Base-by-base conservation (phyloP, 2,888 invertebrate species). In the Chrysomela aeneicollis region DNA sequence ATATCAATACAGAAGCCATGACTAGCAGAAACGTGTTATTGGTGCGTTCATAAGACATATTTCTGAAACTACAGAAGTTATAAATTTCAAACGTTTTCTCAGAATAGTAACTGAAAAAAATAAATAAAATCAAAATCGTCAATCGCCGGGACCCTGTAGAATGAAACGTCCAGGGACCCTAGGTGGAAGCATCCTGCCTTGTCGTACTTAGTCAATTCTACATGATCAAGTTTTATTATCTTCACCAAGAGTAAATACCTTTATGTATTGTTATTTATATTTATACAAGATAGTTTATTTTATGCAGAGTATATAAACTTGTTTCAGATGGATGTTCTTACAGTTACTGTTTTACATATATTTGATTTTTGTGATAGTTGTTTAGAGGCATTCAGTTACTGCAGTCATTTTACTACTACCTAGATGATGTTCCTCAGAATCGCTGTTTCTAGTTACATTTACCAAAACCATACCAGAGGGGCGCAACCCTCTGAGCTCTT, bases 221-320 rank as follows among this genome's bases (percentile, higher is more conserved):
- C 69, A 59, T 67, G 68, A 69, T 68, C 65, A 69, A 71, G 71
- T n/a, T n/a, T n/a, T n/a, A n/a, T n/a, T n/a, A n/a, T n/a, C n/a
- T 75, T 73, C 73, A 68, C 70, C 58, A 59, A 68, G 72, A 77
- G 71, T 73, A 76, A 76, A 79, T 79, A 80, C 78, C 77, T 80
- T 79, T 81, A 81, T 77, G 80, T 81, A 80, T 80, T 81, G 81
- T 82, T 82, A 81, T 81, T 82, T 81, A 81, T 81, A 81, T 81
- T 81, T 81, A 79, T 81, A 80, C 77, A 69, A 73, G 72, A 79
- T 79, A 79, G 80, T 80, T 79, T 80, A 81, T 81, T 76, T 75
- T 73, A 74, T 77, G 72, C 76, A 57, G 63, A 67, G 64, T 67
- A 71, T 78, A 78, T 80, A 78, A 75, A 71, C 76, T 78, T 62